These are phyloP conservation scores for Synergus japonicus DNA, from an alignment of 2,888 invertebrate genomes.

Conservation along the genomic window DNA sequence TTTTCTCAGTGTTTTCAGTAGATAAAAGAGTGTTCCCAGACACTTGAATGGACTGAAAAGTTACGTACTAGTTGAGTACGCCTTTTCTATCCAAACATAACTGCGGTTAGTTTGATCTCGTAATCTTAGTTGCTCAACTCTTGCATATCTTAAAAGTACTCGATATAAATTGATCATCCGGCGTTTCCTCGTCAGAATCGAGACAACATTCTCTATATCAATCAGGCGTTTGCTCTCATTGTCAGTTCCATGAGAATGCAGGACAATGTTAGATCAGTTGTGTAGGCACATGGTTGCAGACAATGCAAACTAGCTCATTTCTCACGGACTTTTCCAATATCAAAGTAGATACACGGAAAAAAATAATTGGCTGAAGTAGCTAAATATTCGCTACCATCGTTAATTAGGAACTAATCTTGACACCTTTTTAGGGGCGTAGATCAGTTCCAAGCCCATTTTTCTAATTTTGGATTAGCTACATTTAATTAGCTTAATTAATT, in stretches of 20 bases:
- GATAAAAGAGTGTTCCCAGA: not conserved
- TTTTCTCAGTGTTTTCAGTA: conserved; percentile 11
- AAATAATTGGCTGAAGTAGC: not conserved
- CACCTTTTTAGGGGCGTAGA: too few species aligned
- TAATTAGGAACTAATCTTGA: too few species aligned
- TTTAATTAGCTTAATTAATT: not conserved
- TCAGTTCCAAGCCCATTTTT: not conserved
- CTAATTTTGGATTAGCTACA: not conserved
- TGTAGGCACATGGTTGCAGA: conserved; percentile 15
- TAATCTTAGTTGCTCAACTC: conserved; percentile 26
- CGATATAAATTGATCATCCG: conserved; percentile 36
- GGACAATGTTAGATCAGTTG: conserved; percentile 24
- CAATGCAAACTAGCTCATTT: conserved; percentile 28
- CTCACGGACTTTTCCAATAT: not conserved
- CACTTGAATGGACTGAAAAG: conserved; percentile 37
- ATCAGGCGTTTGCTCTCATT: conserved; percentile 6
- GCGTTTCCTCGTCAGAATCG: conserved; percentile 33
- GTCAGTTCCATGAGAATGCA: conserved; percentile 14
- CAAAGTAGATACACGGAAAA: not conserved
- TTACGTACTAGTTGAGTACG: conserved; percentile 1
- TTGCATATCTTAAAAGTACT: conserved; percentile 17
- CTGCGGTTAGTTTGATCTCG: conserved; percentile 23
- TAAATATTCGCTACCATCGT: too few species aligned
- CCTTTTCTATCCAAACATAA: conserved; percentile 19
- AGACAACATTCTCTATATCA: conserved; percentile 26